Evolutionary conservation across 2,113 vertebrate genomes (phyloP).

Genomic region (Hydrochoerus hydrochaeris): DNA sequence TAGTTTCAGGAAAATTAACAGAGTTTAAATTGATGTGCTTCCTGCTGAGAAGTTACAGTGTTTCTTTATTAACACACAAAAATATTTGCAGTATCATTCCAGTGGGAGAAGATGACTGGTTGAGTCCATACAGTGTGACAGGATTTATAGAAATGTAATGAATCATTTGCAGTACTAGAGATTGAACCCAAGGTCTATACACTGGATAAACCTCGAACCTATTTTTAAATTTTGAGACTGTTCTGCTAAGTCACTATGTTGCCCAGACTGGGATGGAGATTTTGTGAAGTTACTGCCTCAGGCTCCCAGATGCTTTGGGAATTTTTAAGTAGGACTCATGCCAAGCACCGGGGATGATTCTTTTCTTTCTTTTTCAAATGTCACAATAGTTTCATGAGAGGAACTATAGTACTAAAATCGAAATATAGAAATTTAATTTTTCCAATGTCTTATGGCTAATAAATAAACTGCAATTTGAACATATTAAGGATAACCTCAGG

Average conservation of each 20-base stretch:
- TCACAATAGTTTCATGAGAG: neutral
- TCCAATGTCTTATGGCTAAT: neutral
- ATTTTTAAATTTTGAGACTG: neutral
- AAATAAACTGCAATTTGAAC: neutral
- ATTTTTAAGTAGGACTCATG: neutral
- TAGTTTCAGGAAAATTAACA: conserved; percentile 75
- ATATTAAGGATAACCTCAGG: neutral
- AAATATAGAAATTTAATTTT: neutral
- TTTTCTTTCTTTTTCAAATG: neutral
- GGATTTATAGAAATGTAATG: neutral
- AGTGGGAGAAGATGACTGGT: too few species aligned
- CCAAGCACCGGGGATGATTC: neutral
- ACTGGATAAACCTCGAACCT: neutral
- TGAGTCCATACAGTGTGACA: neutral
- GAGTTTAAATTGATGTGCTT: conserved; percentile 75
- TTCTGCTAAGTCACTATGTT: neutral
- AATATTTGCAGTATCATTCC: neutral
- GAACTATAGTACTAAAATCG: neutral
- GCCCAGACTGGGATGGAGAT: neutral
- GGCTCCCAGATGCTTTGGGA: neutral
- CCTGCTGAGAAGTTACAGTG: neutral
- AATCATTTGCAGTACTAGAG: neutral
- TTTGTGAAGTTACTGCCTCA: neutral
- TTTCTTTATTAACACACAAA: conserved; percentile 25
- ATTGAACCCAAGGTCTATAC: neutral